Percentiles rank a stretch among this genome's conserved stretches.
These are phyloP conservation scores for Silvanus unidentatus DNA, from an alignment of 2,888 invertebrate species.

Conservation along the genomic window DNA sequence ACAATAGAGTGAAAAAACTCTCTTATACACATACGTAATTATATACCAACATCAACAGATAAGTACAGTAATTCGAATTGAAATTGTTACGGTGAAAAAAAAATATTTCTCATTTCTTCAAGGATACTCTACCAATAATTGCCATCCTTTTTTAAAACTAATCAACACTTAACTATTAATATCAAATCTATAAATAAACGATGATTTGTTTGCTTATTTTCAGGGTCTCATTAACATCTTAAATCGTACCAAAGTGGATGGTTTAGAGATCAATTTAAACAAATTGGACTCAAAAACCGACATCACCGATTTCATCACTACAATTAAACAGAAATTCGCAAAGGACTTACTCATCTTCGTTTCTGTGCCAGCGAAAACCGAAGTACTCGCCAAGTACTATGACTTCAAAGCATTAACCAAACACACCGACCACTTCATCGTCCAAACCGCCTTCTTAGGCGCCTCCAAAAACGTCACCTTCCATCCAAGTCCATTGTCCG, in stretches of 20 bases:
- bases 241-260: conserved; percentile 39
- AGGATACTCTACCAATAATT: no score
- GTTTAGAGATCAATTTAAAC: conserved; percentile 39
- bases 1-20: no score
- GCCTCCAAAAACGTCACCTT: conserved; percentile 62
- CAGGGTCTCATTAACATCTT: conserved; percentile 47
- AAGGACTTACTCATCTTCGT: conserved; percentile 54
- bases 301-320: conserved; percentile 51
- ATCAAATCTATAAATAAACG: no score
- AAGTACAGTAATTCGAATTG: no score
- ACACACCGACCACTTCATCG: conserved; percentile 60
- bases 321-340: conserved; percentile 45
- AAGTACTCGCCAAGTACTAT: conserved; percentile 64
- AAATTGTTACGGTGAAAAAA: no score
- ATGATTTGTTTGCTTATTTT: no score
- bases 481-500: conserved; percentile 69
- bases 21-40: no score
- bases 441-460: conserved; percentile 63
- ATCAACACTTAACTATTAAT: no score
- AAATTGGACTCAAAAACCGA: conserved; percentile 40
- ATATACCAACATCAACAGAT: no score
- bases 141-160: no score
- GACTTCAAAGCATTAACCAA: conserved; percentile 62
- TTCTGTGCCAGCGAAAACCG: conserved; percentile 59
- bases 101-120: no score